These are phyloP conservation scores for Nothoprocta pentlandii DNA, from an alignment of 2,113 vertebrate species.

Conservation along the genomic window DNA sequence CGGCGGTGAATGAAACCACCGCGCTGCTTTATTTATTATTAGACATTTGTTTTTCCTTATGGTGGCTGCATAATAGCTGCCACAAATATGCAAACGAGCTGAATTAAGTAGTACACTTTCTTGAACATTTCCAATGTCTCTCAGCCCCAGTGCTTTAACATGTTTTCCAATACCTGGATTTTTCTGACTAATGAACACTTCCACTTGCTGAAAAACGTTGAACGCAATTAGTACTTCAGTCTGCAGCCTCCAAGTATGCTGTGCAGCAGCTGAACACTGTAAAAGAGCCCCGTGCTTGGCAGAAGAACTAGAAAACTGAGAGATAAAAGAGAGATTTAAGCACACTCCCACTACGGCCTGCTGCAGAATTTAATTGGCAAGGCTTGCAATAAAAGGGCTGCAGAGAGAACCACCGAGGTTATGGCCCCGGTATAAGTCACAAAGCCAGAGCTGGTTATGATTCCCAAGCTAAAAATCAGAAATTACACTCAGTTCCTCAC, in stretches of 20 bases:
- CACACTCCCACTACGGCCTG: background rate
- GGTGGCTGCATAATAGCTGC: background rate
- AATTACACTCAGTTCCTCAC: conserved; percentile 21
- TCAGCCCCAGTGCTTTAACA: background rate
- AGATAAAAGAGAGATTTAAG: conserved; percentile 36
- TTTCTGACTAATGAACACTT: conserved; percentile 51
- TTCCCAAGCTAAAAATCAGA: background rate
- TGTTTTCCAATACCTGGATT: conserved; percentile 25
- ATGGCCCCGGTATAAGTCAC: background rate
- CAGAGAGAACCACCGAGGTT: background rate
- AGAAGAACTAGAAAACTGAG: conserved; percentile 2
- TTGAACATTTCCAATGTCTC: background rate
- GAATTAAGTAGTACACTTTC: conserved; percentile 16
- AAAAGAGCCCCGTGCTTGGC: conserved; percentile 2
- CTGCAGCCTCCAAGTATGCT: background rate
- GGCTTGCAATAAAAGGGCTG: background rate
- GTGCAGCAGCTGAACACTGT: conserved; percentile 10
- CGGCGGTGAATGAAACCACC: conserved; percentile 23
- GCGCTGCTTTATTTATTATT: conserved; percentile 43
- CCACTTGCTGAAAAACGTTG: conserved; percentile 28
- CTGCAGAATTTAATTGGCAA: conserved; percentile 51
- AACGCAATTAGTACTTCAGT: conserved; percentile 36
- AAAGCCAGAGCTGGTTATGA: background rate
- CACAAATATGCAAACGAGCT: conserved; percentile 7
- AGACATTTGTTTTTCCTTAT: conserved; percentile 40